Conservation (phyloP, 2,888 invertebrate genomes). For the Nesidiocoris tenuis region DNA sequence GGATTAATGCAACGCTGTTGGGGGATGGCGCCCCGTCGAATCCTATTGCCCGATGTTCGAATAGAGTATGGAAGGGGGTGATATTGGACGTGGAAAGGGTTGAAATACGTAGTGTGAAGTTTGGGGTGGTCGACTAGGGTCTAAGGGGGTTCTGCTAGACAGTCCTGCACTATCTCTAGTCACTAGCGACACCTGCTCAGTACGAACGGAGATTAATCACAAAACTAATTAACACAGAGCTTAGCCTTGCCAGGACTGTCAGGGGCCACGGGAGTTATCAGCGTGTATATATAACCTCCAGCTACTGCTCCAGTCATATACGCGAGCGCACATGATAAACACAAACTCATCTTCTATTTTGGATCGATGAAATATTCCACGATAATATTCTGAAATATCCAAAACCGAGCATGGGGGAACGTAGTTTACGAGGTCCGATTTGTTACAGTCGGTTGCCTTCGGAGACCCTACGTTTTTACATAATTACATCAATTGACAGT, state of each 20-base stretch:
- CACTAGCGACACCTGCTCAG: constrained; percentile 45
- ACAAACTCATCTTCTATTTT: constrained; percentile 31
- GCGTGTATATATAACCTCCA: constrained; percentile 39
- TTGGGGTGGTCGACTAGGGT: background rate
- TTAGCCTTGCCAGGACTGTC: constrained; percentile 30
- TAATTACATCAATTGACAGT: too few relatives aligned
- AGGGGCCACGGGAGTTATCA: constrained; percentile 37
- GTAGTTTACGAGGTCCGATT: too few relatives aligned
- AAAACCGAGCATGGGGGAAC: too few relatives aligned
- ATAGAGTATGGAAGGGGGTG: background rate
- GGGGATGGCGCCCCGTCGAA: background rate
- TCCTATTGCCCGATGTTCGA: background rate
- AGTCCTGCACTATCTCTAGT: constrained; percentile 35
- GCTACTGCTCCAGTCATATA: constrained; percentile 12
- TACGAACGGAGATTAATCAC: constrained; percentile 46
- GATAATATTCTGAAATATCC: background rate
- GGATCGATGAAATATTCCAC: constrained; percentile 39
- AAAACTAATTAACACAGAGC: constrained; percentile 47
- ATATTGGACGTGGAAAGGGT: background rate
- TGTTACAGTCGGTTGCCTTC: too few relatives aligned
- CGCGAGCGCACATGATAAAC: background rate
- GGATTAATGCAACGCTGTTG: constrained; percentile 24
- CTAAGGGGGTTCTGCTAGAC: background rate
- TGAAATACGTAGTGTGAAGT: background rate
- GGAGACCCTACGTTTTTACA: too few relatives aligned